These are phyloP conservation scores for Girardia tigrina DNA, from an alignment of 2,888 invertebrate species.

Conservation along the genomic window DNA sequence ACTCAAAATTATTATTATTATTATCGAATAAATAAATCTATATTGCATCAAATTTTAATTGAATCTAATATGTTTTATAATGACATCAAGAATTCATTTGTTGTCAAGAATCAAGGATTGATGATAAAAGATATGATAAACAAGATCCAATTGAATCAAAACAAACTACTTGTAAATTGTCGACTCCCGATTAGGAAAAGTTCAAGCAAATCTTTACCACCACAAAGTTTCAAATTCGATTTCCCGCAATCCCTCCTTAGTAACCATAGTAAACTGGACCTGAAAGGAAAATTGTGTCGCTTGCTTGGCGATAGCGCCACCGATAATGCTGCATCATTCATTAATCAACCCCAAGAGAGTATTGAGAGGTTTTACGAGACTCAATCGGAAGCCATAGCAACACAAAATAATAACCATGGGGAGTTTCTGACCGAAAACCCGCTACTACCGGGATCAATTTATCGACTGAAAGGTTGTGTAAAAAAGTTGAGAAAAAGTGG, in stretches of 20 bases:
- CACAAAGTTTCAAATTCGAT: neutral
- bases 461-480: neutral
- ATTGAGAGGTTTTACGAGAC: neutral
- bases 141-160: neutral
- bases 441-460: neutral
- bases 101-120: neutral
- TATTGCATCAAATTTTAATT: no score
- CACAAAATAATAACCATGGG: neutral
- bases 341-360: neutral
- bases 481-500: neutral
- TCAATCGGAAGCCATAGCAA: neutral
- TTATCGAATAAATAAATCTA: no score
- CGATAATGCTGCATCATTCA: neutral
- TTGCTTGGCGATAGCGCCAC: neutral
- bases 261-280: no score
- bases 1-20: no score
- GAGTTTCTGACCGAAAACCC: neutral
- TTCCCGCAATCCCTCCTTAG: neutral
- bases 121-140: neutral
- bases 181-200: neutral
- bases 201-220: neutral
- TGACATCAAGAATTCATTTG: neutral
- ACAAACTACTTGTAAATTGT: conserved; percentile 4
- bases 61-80: neutral
- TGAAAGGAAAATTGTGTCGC: neutral